Evolutionary conservation across 2,888 invertebrate genomes (phyloP), one percentile per base, ranked within the genome.

Genomic region (Papilio gigon): DNA sequence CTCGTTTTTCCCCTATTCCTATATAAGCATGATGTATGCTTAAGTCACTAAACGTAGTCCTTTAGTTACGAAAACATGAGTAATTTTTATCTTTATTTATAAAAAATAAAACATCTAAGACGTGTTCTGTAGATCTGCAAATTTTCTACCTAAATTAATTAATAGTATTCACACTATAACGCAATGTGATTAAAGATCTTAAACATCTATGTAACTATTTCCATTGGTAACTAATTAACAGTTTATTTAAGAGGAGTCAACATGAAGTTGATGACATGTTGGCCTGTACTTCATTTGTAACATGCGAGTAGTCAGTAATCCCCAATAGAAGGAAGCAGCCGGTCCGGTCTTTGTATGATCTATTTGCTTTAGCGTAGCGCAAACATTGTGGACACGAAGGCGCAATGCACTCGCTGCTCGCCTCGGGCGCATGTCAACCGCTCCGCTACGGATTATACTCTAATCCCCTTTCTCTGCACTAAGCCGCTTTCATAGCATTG

Each of bases 401-500:
- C 74, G 68, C 59, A 61, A 63, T 72, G 73, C 70, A 71, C 72
- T 71, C 74, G 84, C 86, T n/a, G n/a, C 72, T 71, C 74, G 84
- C 86, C 81, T 77, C 79, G 83, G 84, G 86, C 88, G 85, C 87
- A 86, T 87, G 90, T 90, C 90, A 90, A 86, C 86, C 87, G 84
- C 84, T 84, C 81, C 81, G 78, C 78, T 83, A 82, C 87, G 89
- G 90, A 90, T 90, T 90, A 90, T 85, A 77, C 81, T 78, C 79
- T 90, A 89, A 90, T 89, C 89, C 89, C 87, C 85, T 84, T 87
- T 88, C 87, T 86, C 86, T 85, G 78, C 80, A 77, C 83, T 90
- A 86, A 90, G 89, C 90, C 84, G 86, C 88, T 89, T 90, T 87
- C 87, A 86, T 88, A 85, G 89, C 87, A 87, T 88, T 86, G 87